phyloP scores from a whole-genome alignment of 2,797 vertebrate species.

The Anolis apletophallus region DNA sequence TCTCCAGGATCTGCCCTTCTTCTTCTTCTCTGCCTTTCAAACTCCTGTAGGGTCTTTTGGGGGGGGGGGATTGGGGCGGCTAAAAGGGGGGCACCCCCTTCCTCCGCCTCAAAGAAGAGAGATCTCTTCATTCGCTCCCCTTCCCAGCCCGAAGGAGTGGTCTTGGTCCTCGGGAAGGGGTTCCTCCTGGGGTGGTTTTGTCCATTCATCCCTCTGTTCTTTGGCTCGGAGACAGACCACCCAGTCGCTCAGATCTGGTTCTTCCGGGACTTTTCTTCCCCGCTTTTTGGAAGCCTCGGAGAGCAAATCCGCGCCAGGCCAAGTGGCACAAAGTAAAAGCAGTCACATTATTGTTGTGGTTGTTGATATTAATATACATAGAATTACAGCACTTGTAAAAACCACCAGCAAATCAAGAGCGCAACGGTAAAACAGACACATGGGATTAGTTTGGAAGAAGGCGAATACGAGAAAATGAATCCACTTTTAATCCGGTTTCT shows the following conservation, averaged over 20 bases:
- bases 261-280: too few species aligned
- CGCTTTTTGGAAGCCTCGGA: too few species aligned
- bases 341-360: background rate
- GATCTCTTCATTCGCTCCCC: constrained; percentile 54
- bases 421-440: background rate
- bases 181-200: background rate
- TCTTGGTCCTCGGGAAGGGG: constrained; percentile 64
- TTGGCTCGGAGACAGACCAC: background rate
- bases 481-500: too few species aligned
- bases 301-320: too few species aligned
- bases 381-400: background rate
- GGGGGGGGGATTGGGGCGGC: background rate
- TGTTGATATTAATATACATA: too few species aligned
- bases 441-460: too few species aligned
- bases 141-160: constrained; percentile 51
- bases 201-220: background rate
- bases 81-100: too few species aligned
- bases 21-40: too few species aligned
- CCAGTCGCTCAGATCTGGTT: background rate
- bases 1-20: background rate
- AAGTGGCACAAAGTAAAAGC: background rate
- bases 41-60: too few species aligned
- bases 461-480: too few species aligned
- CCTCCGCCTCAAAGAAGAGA: background rate
- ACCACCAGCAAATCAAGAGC: background rate